Base-by-base conservation (phyloP, 2,797 vertebrate species). In the Sebastes trivittatus region DNA sequence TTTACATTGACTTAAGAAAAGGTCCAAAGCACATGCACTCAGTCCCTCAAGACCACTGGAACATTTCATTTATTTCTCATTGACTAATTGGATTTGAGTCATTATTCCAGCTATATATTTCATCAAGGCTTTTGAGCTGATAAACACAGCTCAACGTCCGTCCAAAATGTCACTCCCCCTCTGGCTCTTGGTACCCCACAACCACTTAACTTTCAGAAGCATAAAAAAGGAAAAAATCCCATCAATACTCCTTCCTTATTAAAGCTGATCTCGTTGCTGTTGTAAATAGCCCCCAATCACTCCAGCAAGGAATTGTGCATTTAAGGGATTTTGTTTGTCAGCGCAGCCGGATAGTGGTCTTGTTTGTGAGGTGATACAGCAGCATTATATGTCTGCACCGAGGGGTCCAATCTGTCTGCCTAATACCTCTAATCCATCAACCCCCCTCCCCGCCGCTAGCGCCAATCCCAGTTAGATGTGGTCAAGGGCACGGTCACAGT, bases 391-490 rank as follows among this genome's bases (percentile, higher is more conserved):
- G 82, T 88, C 86, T 90, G 71, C 72, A 84, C 54, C 72, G 73
- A 77, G 77, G 78, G 77, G 77, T 91, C 81, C 66, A 61, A 72
- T 72, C 80, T 75, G 65, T 70, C 82, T 38, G 70, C 23, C 56
- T 87, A 92, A 90, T 87, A 77, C 84, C 75, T 77, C 67, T 92
- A 88, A 93, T 91, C 90, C 77, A 64, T 58, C 76, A 77, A 38
- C 0, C 85, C 80, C 60, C 76, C 80, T 83, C 80, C 85, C 81
- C 62, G 55, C 76, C 20, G 36, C 70, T 52, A 58, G 62, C 27
- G 25, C 67, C 69, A 80, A n/a, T 78, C 72, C 27, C 60, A 71
- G 42, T 64, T 64, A 67, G 71, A 90, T 79, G 76, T 67, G 64
- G 78, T 81, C 75, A 77, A 85, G 82, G 75, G 61, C 78, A 84